Evolutionary conservation across 2,797 vertebrate species (phyloP).

Genomic region (Sardinella longiceps): DNA sequence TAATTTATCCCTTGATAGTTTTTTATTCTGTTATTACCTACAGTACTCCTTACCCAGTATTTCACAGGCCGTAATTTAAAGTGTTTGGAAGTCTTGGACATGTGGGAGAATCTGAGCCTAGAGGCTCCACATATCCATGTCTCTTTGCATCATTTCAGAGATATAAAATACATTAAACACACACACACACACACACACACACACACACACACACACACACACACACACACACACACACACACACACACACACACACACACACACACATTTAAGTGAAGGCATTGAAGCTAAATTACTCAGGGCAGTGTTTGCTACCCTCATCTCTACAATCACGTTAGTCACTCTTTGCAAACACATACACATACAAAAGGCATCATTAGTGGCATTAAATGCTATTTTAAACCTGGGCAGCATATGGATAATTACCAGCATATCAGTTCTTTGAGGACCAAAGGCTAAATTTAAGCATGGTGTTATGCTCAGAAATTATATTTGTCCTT

Average conservation of each 20-base stretch:
- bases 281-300: too few species aligned
- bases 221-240: not conserved
- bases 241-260: not conserved
- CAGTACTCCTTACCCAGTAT: too few species aligned
- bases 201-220: not conserved
- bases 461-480: not conserved
- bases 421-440: not conserved
- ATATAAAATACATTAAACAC: too few species aligned
- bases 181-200: not conserved
- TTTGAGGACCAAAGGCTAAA: not conserved
- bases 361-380: not conserved
- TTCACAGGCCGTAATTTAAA: too few species aligned
- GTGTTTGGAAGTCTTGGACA: too few species aligned
- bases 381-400: not conserved
- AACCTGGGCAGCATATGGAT: not conserved
- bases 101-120: too few species aligned
- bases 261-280: not conserved
- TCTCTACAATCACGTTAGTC: not conserved
- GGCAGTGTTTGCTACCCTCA: not conserved
- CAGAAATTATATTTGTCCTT: slow-evolving; percentile 11
- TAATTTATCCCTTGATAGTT: too few species aligned
- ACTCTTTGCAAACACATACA: not conserved
- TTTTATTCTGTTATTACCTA: too few species aligned
- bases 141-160: too few species aligned
- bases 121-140: too few species aligned